phyloP scores from a whole-genome alignment of 2,797 vertebrate genomes.

The Geotrypetes seraphini region DNA sequence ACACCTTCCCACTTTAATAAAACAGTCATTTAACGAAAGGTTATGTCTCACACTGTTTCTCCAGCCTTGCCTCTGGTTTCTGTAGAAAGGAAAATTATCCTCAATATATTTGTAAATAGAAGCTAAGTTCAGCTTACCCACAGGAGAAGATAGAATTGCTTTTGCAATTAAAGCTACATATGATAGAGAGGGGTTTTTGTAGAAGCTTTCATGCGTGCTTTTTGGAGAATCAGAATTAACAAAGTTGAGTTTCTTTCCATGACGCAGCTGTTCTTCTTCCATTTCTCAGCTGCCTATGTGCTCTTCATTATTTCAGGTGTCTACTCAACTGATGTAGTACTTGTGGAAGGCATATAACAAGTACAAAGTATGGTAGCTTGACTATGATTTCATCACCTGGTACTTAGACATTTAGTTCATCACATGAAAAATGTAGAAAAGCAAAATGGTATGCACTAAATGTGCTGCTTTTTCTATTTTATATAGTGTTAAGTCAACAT shows the following conservation, averaged over 20 bases:
- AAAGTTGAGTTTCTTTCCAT: background rate
- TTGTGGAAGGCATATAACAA: too few species aligned
- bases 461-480: conserved; percentile 20
- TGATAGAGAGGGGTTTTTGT: conserved; percentile 36
- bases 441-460: conserved; percentile 2
- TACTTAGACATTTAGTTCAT: background rate
- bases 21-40: conserved; percentile 52
- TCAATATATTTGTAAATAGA: conserved; percentile 50
- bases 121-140: conserved; percentile 47
- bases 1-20: conserved; percentile 51
- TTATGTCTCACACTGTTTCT: conserved; percentile 50
- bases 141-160: conserved; percentile 43
- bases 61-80: conserved; percentile 33
- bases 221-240: background rate
- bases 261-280: conserved; percentile 1
- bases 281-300: background rate
- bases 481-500: conserved; percentile 24
- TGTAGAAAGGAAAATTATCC: conserved; percentile 44
- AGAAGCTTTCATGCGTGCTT: conserved; percentile 2
- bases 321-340: conserved; percentile 15
- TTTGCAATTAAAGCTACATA: conserved; percentile 51
- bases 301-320: conserved; percentile 2
- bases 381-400: conserved; percentile 7
- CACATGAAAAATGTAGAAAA: conserved; percentile 6
- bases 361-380: conserved; percentile 3